Conservation (phyloP, 2,888 invertebrate genomes). For the Sinhomidia bicolor region DNA sequence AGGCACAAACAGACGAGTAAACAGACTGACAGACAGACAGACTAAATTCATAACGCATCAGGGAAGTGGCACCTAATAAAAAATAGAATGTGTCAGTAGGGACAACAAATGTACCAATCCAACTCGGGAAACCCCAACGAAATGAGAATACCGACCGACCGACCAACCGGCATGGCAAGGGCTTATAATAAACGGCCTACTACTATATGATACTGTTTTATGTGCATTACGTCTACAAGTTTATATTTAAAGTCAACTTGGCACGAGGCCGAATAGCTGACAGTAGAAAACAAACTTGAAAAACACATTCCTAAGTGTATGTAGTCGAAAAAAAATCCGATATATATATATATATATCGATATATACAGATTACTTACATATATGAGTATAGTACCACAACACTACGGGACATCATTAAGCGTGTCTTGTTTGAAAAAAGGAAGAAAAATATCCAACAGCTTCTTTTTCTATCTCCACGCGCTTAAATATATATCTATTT, state of each 20-base stretch:
- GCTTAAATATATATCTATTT: background rate
- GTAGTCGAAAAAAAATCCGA: too few relatives aligned
- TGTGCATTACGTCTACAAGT: background rate
- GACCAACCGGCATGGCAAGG: constrained; percentile 33
- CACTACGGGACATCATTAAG: constrained; percentile 40
- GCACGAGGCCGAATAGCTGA: constrained; percentile 66
- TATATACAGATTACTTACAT: too few relatives aligned
- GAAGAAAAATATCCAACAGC: background rate
- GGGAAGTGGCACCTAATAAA: too few relatives aligned
- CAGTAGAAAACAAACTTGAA: constrained; percentile 67
- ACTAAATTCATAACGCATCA: too few relatives aligned
- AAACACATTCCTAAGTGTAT: constrained; percentile 55
- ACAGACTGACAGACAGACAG: too few relatives aligned
- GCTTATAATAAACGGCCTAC: background rate
- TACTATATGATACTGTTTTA: background rate
- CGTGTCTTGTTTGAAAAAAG: constrained; percentile 10
- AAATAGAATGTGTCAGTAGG: constrained; percentile 24
- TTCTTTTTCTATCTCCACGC: background rate
- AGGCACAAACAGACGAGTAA: too few relatives aligned
- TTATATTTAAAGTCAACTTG: constrained; percentile 57
- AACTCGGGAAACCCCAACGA: constrained; percentile 54
- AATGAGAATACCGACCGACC: constrained; percentile 33
- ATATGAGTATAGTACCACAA: background rate
- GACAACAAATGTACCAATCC: background rate
- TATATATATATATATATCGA: too few relatives aligned